These are phyloP conservation scores for Drosophila fungiperda DNA, from an alignment of 2,888 invertebrate species.

Conservation along the genomic window DNA sequence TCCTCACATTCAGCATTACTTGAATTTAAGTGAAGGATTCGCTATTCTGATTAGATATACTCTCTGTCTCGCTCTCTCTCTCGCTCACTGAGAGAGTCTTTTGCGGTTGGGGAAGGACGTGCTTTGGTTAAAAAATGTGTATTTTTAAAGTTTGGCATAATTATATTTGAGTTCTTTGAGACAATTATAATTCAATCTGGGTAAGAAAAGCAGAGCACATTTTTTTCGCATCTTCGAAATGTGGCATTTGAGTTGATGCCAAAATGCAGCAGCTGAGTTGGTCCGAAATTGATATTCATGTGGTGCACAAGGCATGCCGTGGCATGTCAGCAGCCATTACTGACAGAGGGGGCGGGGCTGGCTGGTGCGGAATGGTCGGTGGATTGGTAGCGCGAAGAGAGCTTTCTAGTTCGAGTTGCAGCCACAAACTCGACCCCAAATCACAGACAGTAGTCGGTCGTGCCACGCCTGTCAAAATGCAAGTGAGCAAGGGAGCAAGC, in stretches of 20 bases:
- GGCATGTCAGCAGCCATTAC: slow-evolving; percentile 38
- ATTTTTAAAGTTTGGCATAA: slow-evolving; percentile 7
- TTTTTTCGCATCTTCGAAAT: background rate
- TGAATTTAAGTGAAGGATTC: background rate
- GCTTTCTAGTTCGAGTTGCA: slow-evolving; percentile 32
- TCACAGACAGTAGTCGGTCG: slow-evolving; percentile 50
- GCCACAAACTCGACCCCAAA: slow-evolving; percentile 60
- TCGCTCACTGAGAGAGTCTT: background rate
- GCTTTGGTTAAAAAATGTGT: background rate
- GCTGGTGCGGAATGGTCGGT: background rate
- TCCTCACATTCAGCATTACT: background rate
- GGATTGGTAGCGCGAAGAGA: background rate
- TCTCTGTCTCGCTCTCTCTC: background rate
- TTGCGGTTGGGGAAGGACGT: background rate
- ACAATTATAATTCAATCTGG: slow-evolving; percentile 35
- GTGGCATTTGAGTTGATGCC: slow-evolving; percentile 21
- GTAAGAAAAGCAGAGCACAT: background rate
- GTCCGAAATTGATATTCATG: slow-evolving; percentile 56
- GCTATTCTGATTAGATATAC: background rate
- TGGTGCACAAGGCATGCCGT: slow-evolving; percentile 47
- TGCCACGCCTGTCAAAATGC: slow-evolving; percentile 42
- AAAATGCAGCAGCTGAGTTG: background rate
- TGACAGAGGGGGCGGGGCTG: background rate
- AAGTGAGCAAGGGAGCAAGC: background rate
- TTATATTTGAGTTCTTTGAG: slow-evolving; percentile 26